Evolutionary conservation across 1,140 invertebrate genomes (phyloP), one percentile per base, ranked within the genome.

Genomic region (Pogonomyrmex californicus): DNA sequence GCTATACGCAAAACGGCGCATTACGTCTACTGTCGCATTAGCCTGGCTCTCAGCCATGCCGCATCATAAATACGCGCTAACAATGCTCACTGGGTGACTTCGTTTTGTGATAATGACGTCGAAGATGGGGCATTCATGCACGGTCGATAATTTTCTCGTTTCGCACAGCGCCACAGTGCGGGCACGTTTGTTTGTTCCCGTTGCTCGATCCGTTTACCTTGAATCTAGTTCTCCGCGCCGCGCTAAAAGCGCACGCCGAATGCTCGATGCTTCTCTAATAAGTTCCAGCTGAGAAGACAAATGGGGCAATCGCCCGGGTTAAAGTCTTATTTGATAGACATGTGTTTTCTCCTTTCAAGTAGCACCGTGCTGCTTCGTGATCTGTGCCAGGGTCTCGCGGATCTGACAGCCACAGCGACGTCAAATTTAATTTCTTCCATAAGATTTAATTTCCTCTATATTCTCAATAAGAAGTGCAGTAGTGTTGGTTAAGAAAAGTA

Each of bases 51-150:
- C 7, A 70, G 93, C 94, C 94, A 95, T 88, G 78, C 73, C 85
- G 92, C 90, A 89, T 94, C 88, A 86, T 92, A 94, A 95, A 95
- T 94, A 91, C 86, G 75, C 47, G 68, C 66, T 87, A 93, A 93
- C 92, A 90, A 92, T 86, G 90, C 75, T 82, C 60, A 68, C 17
- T 75, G 33, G 49, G 44, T 63, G n/a, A n/a, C 54, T 3, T 51
- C 75, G 76, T 17, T 63, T 54, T 41, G 77, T 56, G 77, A 82
- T 86, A 73, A 89, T 89, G 51, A 73, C 62, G 33, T 58, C 36
- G 63, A 81, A 81, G 65, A 30, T 41, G 2, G 51, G 44, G 54
- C 47, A 41, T 81, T 70, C 49, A 14, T 17, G 23, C 36, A 10
- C 23, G 2, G n/a, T 17, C 47, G 49, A 44, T 70, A 71, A 81